Evolutionary conservation across 2,113 vertebrate genomes (phyloP).

Genomic region (Carettochelys insculpta): DNA sequence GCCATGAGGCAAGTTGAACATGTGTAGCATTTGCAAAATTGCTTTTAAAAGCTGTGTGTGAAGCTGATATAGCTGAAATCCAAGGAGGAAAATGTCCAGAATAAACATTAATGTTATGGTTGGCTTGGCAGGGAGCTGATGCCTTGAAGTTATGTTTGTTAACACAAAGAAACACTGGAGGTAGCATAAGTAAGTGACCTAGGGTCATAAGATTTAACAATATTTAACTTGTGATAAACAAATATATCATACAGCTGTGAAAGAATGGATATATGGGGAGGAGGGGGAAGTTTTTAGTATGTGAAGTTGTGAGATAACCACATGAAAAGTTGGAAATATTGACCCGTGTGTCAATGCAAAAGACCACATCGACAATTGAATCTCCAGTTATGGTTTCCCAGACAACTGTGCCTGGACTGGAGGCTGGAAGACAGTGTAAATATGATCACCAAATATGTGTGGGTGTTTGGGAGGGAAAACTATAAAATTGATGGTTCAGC

Average conservation of each 20-base stretch:
- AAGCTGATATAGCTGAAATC: not conserved
- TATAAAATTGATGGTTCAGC: not conserved
- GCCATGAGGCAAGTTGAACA: not conserved
- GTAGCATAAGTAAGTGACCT: not conserved
- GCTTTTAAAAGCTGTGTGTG: not conserved
- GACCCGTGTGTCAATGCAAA: not conserved
- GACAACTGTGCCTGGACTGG: not conserved
- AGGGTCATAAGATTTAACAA: not conserved
- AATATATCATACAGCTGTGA: not conserved
- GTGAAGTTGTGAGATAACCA: not conserved
- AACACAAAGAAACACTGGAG: not conserved
- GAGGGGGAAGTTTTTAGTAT: not conserved
- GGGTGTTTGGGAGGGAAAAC: not conserved
- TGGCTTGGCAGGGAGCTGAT: not conserved
- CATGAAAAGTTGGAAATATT: not conserved
- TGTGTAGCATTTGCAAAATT: not conserved
- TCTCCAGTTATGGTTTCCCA: not conserved
- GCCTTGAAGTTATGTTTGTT: no score
- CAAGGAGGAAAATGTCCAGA: not conserved
- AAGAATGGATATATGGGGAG: not conserved
- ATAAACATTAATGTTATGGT: not conserved
- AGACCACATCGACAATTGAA: not conserved
- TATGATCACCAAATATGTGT: not conserved
- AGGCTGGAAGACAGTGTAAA: not conserved
- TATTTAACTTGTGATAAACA: not conserved